These are phyloP conservation scores for Pachymerium ferrugineum DNA, from an alignment of 2,888 invertebrate genomes.

Conservation along the genomic window DNA sequence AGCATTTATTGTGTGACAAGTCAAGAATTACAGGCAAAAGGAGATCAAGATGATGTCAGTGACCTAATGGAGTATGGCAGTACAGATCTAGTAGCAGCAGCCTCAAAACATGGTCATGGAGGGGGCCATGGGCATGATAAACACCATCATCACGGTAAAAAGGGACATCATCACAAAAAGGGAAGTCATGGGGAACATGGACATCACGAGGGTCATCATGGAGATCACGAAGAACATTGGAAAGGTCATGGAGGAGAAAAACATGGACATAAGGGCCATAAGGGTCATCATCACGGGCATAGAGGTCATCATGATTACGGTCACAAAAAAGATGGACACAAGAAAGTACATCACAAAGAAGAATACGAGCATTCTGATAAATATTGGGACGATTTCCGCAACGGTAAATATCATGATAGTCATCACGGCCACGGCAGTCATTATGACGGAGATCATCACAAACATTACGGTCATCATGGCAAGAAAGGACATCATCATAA, in stretches of 20 bases:
- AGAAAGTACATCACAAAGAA: conserved; percentile 52
- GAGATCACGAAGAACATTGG: conserved; percentile 37
- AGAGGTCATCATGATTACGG: conserved; percentile 73
- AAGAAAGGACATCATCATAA: conserved; percentile 29
- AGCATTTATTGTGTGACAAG: not conserved
- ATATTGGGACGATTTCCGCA: conserved; percentile 43
- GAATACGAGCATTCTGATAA: conserved; percentile 57
- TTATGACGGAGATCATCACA: conserved; percentile 35
- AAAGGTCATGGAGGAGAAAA: conserved; percentile 40
- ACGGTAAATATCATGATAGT: conserved; percentile 35
- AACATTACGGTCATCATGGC: conserved; percentile 32
- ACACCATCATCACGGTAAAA: conserved; percentile 44
- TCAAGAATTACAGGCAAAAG: not conserved
- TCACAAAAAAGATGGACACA: conserved; percentile 69
- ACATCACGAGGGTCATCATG: conserved; percentile 52
- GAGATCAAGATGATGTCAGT: not conserved
- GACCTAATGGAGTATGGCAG: not conserved
- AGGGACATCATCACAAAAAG: conserved; percentile 54
- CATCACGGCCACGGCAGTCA: conserved; percentile 34
- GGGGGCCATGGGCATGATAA: not conserved
- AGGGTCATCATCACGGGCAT: conserved; percentile 44
- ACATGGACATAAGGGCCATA: conserved; percentile 56
- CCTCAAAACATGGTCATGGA: not conserved
- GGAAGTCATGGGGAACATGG: conserved; percentile 55
- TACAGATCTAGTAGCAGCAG: not conserved